phyloP scores from a whole-genome alignment of 2,797 vertebrate genomes.

The Taenioides sp. region DNA sequence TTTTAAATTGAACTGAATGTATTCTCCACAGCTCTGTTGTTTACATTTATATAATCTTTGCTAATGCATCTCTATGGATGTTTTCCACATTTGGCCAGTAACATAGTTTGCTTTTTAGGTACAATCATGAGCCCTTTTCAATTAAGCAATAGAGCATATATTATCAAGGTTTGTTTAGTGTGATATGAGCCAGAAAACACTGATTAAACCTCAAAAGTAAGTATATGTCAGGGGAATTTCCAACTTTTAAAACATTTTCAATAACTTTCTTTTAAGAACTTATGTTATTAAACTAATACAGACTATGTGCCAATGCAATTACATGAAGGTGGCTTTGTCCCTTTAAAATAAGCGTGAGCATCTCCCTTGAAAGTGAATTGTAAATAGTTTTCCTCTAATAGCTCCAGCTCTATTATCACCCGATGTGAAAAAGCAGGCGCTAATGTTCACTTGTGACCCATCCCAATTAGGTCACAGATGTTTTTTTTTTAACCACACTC shows the following conservation, averaged over 20 bases:
- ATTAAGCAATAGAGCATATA: no score
- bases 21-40: no score
- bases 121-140: no score
- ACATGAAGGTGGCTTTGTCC: not conserved
- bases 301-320: not conserved
- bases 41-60: no score
- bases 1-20: no score
- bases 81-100: no score
- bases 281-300: not conserved
- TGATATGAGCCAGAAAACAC: no score
- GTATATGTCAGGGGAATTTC: not conserved
- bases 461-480: constrained; percentile 39
- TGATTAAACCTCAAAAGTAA: no score
- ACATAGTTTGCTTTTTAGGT: no score
- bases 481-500: constrained; percentile 17
- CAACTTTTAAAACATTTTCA: not conserved
- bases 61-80: no score
- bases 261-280: not conserved
- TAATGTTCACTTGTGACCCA: constrained; percentile 54
- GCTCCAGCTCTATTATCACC: constrained; percentile 45
- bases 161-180: no score
- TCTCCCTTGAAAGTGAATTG: constrained; percentile 25
- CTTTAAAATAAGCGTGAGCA: constrained; percentile 8
- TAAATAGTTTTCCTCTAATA: constrained; percentile 12
- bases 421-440: constrained; percentile 34